Evolutionary conservation across 2,113 vertebrate genomes (phyloP).

Genomic region (Ondatra zibethicus): DNA sequence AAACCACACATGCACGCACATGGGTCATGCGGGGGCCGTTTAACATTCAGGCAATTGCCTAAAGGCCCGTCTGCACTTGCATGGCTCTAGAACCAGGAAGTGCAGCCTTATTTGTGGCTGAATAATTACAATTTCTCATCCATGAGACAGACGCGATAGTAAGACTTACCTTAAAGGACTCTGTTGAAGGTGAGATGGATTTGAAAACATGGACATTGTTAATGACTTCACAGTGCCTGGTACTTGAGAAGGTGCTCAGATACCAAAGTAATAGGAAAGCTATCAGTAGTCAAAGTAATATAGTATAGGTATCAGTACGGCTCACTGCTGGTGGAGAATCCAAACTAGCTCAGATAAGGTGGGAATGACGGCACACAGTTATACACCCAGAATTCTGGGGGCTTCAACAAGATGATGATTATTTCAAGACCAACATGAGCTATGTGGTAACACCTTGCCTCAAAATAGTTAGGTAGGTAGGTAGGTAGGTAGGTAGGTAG

Average conservation of each 20-base stretch:
- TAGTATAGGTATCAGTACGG: background rate
- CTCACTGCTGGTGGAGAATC: background rate
- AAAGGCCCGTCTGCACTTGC: no score
- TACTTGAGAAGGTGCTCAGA: background rate
- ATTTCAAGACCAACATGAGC: background rate
- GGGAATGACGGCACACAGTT: background rate
- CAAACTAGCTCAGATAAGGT: slow-evolving; percentile 24
- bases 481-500: no score
- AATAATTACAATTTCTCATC: background rate
- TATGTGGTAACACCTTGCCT: background rate
- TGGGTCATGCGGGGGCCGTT: no score
- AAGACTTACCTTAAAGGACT: background rate
- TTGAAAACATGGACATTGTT: background rate
- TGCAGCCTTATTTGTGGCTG: no score
- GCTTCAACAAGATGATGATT: background rate
- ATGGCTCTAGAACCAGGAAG: no score
- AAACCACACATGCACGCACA: no score
- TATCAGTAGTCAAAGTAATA: background rate
- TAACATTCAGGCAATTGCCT: no score
- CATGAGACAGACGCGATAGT: background rate
- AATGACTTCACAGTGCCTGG: background rate
- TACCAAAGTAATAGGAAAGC: background rate
- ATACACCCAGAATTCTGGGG: background rate
- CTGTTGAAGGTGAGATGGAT: background rate
- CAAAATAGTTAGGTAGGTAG: no score